These are phyloP conservation scores for Mycalesis mineus DNA, from an alignment of 2,888 invertebrate species.

Conservation along the genomic window DNA sequence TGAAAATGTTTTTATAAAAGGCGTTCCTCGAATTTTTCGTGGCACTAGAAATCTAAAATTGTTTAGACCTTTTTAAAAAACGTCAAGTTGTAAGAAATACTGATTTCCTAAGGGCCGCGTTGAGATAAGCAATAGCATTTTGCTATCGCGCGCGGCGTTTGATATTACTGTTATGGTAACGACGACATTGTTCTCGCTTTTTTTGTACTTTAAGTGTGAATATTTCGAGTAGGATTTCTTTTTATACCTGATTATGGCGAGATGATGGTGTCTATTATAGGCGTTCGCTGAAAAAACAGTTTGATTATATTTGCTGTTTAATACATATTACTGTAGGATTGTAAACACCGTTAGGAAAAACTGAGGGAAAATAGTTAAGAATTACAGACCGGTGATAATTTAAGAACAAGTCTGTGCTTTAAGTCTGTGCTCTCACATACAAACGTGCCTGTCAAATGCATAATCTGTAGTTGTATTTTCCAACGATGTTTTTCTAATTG, in stretches of 20 bases:
- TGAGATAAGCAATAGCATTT: conserved; percentile 21
- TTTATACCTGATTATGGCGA: background rate
- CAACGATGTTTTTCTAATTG: no score
- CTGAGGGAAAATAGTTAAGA: no score
- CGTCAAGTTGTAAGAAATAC: conserved; percentile 15
- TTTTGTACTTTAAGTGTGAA: background rate
- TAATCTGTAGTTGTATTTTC: no score
- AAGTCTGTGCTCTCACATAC: no score
- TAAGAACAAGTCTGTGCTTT: no score
- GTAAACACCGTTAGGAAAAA: no score
- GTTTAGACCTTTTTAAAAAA: background rate
- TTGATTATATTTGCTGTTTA: no score
- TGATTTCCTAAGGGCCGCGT: conserved; percentile 22
- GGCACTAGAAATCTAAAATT: background rate
- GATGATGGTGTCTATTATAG: no score
- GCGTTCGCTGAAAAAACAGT: no score
- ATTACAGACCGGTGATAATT: no score
- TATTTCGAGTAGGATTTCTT: background rate
- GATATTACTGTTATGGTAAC: conserved; percentile 17
- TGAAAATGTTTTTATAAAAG: background rate
- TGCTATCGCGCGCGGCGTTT: conserved; percentile 14
- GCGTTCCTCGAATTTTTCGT: background rate
- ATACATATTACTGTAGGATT: no score
- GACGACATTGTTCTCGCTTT: conserved; percentile 1
- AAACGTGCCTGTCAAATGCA: no score